Base-by-base conservation (phyloP, 2,888 invertebrate genomes). In the Xestia rhomboidea region DNA sequence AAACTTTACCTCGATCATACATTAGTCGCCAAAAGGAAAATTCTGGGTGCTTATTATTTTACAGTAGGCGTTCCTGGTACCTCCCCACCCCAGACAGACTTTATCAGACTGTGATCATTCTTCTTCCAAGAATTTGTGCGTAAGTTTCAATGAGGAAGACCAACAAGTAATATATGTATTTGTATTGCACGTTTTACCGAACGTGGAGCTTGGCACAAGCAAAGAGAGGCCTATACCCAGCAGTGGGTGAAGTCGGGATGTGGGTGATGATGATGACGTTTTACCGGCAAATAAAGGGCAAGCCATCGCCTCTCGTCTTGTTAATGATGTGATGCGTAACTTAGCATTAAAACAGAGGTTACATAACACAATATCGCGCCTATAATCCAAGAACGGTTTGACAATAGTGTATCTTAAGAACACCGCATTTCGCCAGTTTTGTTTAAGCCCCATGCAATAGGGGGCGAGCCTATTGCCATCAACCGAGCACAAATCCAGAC, bases 61-160 rank as follows among this genome's bases (percentile, higher is more conserved):
- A 13, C 15, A 46, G 30, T 21, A 38, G n/a, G 81, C 49, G 46
- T 73, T 73, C 41, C 73, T 38, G 6, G 63, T 57, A 64, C 11
- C 7, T 54, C 49, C 54, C 11, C 10, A 34, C 11, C 30, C 13
- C 11, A 18, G 4, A 30, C 38, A 2, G 67, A 79, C 74, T 57
- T 10, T 30, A 81, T 79, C 60, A 54, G 30, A 63, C 34, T 41
- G 30, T n/a, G 46, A 68, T 63, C 68, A 63, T 82, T 49, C 68
- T 76, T 68, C 68, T 18, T 41, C 44, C 8, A 27, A 64, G 51
- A 54, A 68, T 15, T 24, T 34, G 46, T 24, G 54, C 18, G 82
- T 79, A 49, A 68, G 18, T 38, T 46, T 54, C 51, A 30, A 24
- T 30, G 54, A 82, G 82, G 68, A 79, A 76, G 41, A 82, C 41